phyloP scores from a whole-genome alignment of 2,888 invertebrate species.

The Agrotis clavis region DNA sequence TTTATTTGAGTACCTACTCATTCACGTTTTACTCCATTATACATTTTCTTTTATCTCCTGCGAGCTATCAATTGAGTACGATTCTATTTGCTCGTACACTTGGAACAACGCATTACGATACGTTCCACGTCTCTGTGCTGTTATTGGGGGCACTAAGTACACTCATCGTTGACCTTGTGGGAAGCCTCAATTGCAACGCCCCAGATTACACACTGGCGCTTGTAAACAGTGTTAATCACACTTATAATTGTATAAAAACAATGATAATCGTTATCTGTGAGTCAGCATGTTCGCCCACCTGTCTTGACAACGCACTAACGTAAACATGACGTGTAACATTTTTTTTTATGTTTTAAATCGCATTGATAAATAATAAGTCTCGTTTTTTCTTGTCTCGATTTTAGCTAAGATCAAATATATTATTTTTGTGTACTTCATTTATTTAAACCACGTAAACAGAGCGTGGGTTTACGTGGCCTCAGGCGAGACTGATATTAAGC shows the following conservation, averaged over 20 bases:
- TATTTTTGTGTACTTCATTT: conserved; percentile 29
- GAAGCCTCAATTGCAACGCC: conserved; percentile 69
- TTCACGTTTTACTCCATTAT: conserved; percentile 27
- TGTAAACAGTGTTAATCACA: conserved; percentile 71
- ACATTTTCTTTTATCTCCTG: conserved; percentile 13
- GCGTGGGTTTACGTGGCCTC: conserved; percentile 45
- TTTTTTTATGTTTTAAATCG: conserved; percentile 32
- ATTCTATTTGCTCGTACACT: conserved; percentile 39
- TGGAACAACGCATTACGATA: conserved; percentile 40
- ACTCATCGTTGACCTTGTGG: conserved; percentile 70
- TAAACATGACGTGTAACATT: conserved; percentile 44
- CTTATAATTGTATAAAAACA: conserved; percentile 65
- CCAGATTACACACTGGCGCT: conserved; percentile 68
- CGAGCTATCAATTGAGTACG: conserved; percentile 32
- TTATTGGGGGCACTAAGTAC: conserved; percentile 53
- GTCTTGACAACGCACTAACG: conserved; percentile 60
- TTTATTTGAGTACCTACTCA: conserved; percentile 15
- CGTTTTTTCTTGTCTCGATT: conserved; percentile 13
- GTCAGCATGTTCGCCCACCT: conserved; percentile 73
- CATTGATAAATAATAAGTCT: conserved; percentile 4
- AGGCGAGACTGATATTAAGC: conserved; percentile 39
- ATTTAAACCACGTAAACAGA: conserved; percentile 37
- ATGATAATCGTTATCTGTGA: conserved; percentile 74
- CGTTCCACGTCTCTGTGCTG: conserved; percentile 26
- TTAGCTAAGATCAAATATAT: conserved; percentile 21